Evolutionary conservation across 2,797 vertebrate species (phyloP).

Genomic region (Zalophus californianus): DNA sequence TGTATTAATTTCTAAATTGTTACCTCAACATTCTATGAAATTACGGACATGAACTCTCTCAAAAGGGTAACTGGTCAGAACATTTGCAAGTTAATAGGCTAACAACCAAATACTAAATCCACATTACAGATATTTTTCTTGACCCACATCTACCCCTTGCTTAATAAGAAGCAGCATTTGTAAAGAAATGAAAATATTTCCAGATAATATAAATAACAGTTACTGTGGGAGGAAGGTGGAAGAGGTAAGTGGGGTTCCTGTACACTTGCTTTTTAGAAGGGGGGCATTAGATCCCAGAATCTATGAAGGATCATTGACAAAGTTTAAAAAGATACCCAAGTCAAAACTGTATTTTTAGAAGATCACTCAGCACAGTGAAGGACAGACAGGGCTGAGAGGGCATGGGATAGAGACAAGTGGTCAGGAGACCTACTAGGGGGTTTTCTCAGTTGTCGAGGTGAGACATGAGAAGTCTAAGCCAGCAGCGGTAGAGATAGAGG

Average conservation of each 20-base stretch:
- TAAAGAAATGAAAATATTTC: neutral
- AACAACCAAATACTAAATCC: neutral
- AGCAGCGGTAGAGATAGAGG: rapidly evolving
- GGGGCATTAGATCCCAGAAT: neutral
- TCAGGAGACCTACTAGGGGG: rapidly evolving
- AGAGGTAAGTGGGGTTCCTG: neutral
- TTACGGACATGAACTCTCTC: neutral
- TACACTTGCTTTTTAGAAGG: neutral
- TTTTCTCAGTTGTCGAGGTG: neutral
- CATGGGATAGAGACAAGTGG: neutral
- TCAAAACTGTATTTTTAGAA: neutral
- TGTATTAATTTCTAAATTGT: neutral
- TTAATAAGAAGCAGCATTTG: too few species aligned
- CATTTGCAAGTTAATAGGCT: neutral
- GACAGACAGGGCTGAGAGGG: neutral
- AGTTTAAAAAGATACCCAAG: neutral
- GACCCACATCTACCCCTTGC: neutral
- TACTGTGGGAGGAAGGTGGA: neutral
- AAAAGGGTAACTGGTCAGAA: neutral
- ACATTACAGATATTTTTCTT: neutral
- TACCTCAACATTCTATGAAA: constrained; percentile 16
- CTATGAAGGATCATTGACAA: neutral
- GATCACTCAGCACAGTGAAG: neutral
- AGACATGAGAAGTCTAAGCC: neutral
- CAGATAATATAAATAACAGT: neutral